These are phyloP conservation scores for Darevskia nairensis DNA, from an alignment of 2,797 vertebrate genomes.

Conservation along the genomic window DNA sequence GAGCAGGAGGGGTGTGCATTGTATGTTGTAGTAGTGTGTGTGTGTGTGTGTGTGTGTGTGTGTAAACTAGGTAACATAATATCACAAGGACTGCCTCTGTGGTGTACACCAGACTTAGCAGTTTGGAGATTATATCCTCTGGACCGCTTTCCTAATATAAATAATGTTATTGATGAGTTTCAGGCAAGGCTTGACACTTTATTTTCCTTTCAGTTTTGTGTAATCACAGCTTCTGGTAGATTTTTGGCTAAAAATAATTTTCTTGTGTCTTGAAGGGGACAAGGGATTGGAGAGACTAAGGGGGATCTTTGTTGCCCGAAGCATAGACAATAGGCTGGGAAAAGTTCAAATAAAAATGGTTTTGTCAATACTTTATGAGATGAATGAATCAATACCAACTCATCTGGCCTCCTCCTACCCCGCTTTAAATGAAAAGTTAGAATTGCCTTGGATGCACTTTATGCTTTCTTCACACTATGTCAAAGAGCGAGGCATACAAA, in stretches of 20 bases:
- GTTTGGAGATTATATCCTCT: neutral
- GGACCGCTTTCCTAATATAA: slow-evolving; percentile 9
- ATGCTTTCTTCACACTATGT: slow-evolving; percentile 4
- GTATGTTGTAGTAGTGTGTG: too few relatives aligned
- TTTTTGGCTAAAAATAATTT: slow-evolving; percentile 28
- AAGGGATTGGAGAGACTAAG: slow-evolving; percentile 27
- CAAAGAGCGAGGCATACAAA: neutral
- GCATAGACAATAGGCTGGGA: neutral
- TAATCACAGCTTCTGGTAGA: slow-evolving; percentile 15
- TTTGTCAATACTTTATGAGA: slow-evolving; percentile 27
- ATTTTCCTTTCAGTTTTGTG: slow-evolving; percentile 24
- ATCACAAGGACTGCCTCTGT: neutral
- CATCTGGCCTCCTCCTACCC: slow-evolving; percentile 1
- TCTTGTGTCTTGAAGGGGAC: neutral
- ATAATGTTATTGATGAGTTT: slow-evolving; percentile 29
- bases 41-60: too few relatives aligned
- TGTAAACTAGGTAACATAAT: neutral
- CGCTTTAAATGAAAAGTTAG: slow-evolving; percentile 28
- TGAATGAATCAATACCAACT: slow-evolving; percentile 16
- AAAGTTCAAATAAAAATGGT: slow-evolving; percentile 35
- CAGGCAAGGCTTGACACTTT: slow-evolving; percentile 15
- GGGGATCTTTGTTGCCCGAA: slow-evolving; percentile 5
- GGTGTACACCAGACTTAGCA: neutral
- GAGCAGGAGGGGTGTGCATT: too few relatives aligned
- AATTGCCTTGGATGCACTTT: slow-evolving; percentile 18